Base-by-base conservation (phyloP, 2,113 vertebrate species). In the Uria lomvia region DNA sequence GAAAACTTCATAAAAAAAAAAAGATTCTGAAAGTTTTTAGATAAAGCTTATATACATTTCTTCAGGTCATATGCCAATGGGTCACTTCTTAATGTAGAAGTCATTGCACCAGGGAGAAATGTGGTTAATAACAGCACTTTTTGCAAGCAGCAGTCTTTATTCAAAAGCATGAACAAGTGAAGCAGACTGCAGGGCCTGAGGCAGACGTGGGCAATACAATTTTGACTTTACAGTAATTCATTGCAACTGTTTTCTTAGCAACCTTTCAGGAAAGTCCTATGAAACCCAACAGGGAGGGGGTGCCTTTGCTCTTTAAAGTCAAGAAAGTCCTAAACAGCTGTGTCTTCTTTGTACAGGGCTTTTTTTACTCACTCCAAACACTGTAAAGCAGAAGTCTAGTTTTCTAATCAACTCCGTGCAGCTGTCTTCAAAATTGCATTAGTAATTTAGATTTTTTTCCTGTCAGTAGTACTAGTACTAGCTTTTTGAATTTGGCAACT, bases 1-100 rank as follows among this genome's bases (percentile, higher is more conserved):
- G 74, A 96, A 97, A 97, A 96, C 66, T 90, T 85, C 23, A 82
- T 87, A 45, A 76, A 93, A 93, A 40, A 38, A 42, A 90, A 90
- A 82, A 47, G 26, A 43, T 42, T 68, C 50, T 86, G 62, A 73
- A 95, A 79, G 42, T 88, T 83, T 97, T 86, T 76, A 93, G 84
- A 78, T 95, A 94, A 95, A 95, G 38, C 58, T 92, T 76, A 92
- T 73, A 23, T 92, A 70, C 73, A 88, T 90, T 95, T 94, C 45
- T 87, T 78, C 8, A 7, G 81, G 66, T 94, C 63, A 63, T 88
- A 83, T 74, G 89, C 81, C 58, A 70, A 73, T 4, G 45, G 38
- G 24, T 77, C 63, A 88, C 9, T 90, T 90, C n/a, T 78, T 75
- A 58, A 42, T 95, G 50, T 40, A 87, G 36, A 73, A 90, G 14